phyloP scores from a whole-genome alignment of 2,797 vertebrate genomes.

The Cetoscarus ocellatus region DNA sequence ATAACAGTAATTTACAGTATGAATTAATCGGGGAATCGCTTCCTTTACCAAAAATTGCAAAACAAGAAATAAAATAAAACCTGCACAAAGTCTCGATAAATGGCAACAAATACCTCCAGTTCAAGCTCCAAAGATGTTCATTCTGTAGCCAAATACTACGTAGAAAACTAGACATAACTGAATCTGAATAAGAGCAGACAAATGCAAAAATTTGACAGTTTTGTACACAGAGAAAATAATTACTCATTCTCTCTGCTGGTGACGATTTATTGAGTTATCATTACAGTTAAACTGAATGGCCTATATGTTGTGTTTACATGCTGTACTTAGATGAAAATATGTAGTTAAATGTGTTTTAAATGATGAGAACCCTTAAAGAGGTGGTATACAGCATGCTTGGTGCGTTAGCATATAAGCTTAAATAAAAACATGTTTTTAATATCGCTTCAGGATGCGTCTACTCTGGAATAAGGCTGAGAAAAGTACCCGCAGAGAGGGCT shows the following conservation, averaged over 20 bases:
- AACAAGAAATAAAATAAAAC: background rate
- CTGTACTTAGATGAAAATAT: background rate
- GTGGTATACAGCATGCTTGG: too few species aligned
- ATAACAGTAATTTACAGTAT: background rate
- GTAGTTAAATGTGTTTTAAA: too few species aligned
- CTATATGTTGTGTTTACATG: background rate
- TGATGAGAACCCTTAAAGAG: too few species aligned
- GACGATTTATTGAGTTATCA: background rate
- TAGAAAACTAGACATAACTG: background rate
- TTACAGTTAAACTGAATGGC: background rate
- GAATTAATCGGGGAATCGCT: fast-evolving
- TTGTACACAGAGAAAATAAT: too few species aligned
- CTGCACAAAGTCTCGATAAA: background rate
- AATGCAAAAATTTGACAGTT: background rate
- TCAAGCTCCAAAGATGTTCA: background rate
- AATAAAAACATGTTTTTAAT: too few species aligned
- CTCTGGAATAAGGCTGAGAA: too few species aligned
- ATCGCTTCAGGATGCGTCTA: too few species aligned
- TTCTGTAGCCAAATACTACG: background rate
- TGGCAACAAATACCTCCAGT: background rate
- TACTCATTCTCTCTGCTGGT: background rate
- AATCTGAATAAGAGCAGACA: background rate
- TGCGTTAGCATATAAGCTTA: too few species aligned
- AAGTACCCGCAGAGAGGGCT: too few species aligned
- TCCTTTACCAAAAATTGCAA: background rate